Evolutionary conservation across 2,797 vertebrate genomes (phyloP).

Genomic region (Meda fulgida): DNA sequence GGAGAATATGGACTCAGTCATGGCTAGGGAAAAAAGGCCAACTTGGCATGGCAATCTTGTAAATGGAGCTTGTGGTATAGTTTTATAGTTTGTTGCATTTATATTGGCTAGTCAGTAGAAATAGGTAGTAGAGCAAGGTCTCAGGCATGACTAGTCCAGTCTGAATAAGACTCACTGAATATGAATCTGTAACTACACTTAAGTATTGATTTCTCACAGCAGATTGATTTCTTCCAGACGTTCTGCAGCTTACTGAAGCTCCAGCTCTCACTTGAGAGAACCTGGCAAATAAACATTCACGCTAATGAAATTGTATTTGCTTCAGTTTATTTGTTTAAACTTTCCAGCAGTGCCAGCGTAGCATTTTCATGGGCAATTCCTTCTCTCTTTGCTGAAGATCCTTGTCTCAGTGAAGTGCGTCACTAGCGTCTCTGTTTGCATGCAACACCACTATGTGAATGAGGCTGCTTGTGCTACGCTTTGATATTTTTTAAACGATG

Average conservation of each 20-base stretch:
- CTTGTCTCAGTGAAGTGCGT: conserved; percentile 28
- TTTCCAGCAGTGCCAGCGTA: conserved; percentile 4
- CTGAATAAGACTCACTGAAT: not conserved
- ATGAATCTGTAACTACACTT: conserved; percentile 2
- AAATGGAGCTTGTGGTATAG: too few relatives aligned
- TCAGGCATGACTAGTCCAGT: not conserved
- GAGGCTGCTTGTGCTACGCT: not conserved
- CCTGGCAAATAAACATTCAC: not conserved
- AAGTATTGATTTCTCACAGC: not conserved
- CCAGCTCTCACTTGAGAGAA: not conserved
- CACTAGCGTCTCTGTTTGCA: conserved; percentile 31
- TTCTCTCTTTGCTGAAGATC: conserved; percentile 9
- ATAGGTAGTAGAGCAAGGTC: too few relatives aligned
- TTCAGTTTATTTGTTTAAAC: not conserved
- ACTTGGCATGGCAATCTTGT: too few relatives aligned
- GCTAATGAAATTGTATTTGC: not conserved
- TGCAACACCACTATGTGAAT: conserved; percentile 27
- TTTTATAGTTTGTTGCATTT: too few relatives aligned
- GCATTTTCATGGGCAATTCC: not conserved
- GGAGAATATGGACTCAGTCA: too few relatives aligned
- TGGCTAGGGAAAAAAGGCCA: too few relatives aligned
- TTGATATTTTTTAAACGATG: not conserved
- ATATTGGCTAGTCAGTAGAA: too few relatives aligned
- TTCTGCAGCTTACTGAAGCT: not conserved
- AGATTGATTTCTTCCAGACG: not conserved